Evolutionary conservation across 2,888 invertebrate species (phyloP).

Genomic region (Pristionchus maxplancki): DNA sequence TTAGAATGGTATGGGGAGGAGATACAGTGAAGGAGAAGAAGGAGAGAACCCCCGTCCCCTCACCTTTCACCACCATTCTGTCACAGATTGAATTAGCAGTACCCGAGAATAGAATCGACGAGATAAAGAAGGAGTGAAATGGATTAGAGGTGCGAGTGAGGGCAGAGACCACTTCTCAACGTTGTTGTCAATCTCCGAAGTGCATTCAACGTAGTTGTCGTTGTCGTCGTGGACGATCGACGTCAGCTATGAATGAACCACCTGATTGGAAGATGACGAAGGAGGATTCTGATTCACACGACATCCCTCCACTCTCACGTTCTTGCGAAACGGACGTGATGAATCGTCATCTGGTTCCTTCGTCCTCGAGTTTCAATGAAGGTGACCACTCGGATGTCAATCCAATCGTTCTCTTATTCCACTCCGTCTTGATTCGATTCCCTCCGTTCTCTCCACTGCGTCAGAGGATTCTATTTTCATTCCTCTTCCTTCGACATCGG

Average conservation of each 20-base stretch:
- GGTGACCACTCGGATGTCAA: neutral
- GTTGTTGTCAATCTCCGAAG: neutral
- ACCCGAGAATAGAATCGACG: neutral
- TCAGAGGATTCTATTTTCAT: neutral
- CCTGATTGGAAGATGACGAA: slow-evolving; percentile 4
- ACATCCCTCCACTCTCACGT: neutral
- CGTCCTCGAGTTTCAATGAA: neutral
- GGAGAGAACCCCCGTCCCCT: neutral
- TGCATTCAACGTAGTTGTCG: neutral
- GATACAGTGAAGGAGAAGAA: neutral
- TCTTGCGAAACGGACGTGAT: neutral
- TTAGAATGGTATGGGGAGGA: neutral
- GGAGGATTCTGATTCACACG: neutral
- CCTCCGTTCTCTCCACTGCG: neutral
- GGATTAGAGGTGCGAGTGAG: neutral
- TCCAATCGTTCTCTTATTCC: neutral
- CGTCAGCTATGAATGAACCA: neutral
- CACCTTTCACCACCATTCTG: neutral
- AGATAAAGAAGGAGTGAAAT: neutral
- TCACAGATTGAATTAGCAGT: neutral
- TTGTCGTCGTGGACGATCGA: neutral
- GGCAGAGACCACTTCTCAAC: too few relatives aligned
- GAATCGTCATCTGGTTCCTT: neutral
- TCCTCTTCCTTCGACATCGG: neutral
- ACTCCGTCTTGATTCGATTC: neutral